Base-by-base conservation (phyloP, 2,797 vertebrate genomes). In the Labroides dimidiatus region DNA sequence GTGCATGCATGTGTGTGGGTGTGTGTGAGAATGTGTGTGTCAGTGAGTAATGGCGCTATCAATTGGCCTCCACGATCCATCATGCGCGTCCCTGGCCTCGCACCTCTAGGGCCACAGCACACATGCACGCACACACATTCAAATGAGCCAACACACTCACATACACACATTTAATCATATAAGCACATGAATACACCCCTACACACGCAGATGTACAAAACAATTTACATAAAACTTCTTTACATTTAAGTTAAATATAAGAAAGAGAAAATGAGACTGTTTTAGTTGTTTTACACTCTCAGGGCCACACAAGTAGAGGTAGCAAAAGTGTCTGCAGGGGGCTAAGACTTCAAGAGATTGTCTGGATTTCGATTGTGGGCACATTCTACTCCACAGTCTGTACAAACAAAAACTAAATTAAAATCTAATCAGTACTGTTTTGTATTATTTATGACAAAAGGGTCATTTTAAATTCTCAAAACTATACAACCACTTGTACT, bases 11-110 rank as follows among this genome's bases (percentile, higher is more conserved):
- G 95, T 69, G 61, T 47, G 64, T 64, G 69, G 93, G 69, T 51
- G 59, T 58, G 64, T 64, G 67, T 59, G 64, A 49, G 55, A 91
- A 75, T 90, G 89, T 95, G 95, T 95, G 93, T 95, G 95, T 95
- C 94, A 93, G 93, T 98, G 98, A 99, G 95, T 98, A 97, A 99
- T 99, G 93, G 96, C 90, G 85, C 96, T 96, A 96, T 97, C 97
- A 97, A 94, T 93, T 94, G 92, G 95, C 95, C 92, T 93, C 94
- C 92, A 93, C 94, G 95, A 98, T 98, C 96, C 95, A 98, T 98
- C 97, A 98, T 94, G 95, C 92, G 87, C 92, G 90, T 92, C 89
- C 86, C 89, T 86, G 87, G 86, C 87, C 87, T 75, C 53, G 67
- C 86, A 89, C 94, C 85, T 87, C 82, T 71, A 79, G 75, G 81